Evolutionary conservation across 2,888 invertebrate genomes (phyloP), one percentile per base, ranked within the genome.

Genomic region (Magallana nippona): DNA sequence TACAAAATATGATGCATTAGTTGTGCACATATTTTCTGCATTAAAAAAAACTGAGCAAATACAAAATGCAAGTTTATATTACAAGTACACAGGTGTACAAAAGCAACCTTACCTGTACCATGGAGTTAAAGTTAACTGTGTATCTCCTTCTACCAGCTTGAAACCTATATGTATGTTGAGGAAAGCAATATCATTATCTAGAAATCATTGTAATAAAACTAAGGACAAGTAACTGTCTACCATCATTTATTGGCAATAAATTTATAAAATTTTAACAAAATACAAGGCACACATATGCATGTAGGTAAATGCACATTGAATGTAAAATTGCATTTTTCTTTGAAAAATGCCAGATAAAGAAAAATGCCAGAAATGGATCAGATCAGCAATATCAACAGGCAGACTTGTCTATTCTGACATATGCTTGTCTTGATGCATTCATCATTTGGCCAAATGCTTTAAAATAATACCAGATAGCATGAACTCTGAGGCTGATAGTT

Each of bases 91-190:
- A 19, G 11, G 13, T 10, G 19, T 5, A 1, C 17, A 13, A 78
- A 71, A 56, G 0, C 5, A 22, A 57, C 22, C 81, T 62, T 86
- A 96, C 96, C 95, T 97, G 97, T 0, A 96, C 96, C 97, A 97
- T 97, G 83, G 96, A 96, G 57, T 96, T 96, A 91, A 97, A 97
- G 83, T 96, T 96, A 3, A 97, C 96, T 0, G 96, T 96, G 92
- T 97, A 97, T 60, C 96, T 95, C 88, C 97, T 95, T 2, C 97
- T 95, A 0, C 96, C 96, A 89, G 96, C 96, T 17, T 96, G 96
- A 84, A 97, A 96, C 86, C 96, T 95, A 81, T 15, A 81, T 84
- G 15, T 58, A 22, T 22, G 10, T 1, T 44, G 44, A 44, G 44
- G 44, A 44, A 44, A 44, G 8, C 44, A 44, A 44, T 0, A 44